Percentiles rank a stretch among this genome's conserved stretches.
Evolutionary conservation across 2,113 vertebrate genomes (phyloP).

Genomic region (Elephas maximus): DNA sequence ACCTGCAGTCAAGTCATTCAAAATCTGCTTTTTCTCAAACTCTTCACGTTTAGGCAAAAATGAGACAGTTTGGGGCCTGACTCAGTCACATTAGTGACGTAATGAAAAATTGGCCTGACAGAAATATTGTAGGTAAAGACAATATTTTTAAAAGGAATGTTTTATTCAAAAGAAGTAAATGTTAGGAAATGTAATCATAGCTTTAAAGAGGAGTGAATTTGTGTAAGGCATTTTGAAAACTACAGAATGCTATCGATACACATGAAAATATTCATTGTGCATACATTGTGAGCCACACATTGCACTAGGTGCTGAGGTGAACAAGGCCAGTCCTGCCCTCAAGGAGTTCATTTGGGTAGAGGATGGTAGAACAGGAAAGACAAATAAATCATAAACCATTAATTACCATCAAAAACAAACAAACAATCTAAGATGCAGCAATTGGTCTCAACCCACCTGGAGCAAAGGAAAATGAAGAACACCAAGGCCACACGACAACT

Average conservation of each 20-base stretch:
- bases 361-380: background rate
- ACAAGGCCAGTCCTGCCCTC: background rate
- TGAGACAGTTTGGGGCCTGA: background rate
- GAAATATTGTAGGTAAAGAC: background rate
- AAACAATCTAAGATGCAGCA: too few relatives aligned
- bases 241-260: background rate
- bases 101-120: background rate
- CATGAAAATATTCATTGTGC: too few relatives aligned
- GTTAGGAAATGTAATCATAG: background rate
- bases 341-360: background rate
- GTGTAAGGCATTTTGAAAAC: background rate
- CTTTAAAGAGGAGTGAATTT: background rate
- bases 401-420: background rate
- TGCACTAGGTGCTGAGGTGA: background rate
- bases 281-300: background rate
- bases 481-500: too few relatives aligned
- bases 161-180: conserved; percentile 36
- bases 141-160: background rate
- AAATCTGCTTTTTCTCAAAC: background rate
- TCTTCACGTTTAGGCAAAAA: conserved; percentile 31
- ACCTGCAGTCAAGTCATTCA: background rate
- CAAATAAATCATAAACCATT: background rate
- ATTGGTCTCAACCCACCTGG: too few relatives aligned
- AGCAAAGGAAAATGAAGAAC: too few relatives aligned
- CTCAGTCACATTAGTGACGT: background rate